Conservation (phyloP, 2,113 vertebrate genomes). For the Amblyopsis rosae region DNA sequence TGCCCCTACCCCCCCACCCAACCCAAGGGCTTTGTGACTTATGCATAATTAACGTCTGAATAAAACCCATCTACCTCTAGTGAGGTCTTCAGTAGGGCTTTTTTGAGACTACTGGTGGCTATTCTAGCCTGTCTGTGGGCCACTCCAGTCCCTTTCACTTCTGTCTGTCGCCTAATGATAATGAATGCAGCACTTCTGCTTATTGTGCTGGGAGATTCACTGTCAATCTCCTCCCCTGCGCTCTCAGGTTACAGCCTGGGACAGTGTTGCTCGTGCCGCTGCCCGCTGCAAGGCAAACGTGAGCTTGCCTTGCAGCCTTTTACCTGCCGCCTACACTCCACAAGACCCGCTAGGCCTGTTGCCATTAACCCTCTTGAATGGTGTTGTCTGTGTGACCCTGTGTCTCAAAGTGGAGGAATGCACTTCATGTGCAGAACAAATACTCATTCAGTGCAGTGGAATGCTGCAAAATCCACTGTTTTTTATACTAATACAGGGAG, state of each 20-base stretch:
- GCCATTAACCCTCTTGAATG: constrained; percentile 9
- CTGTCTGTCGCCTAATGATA: constrained; percentile 61
- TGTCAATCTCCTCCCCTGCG: constrained; percentile 56
- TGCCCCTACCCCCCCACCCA: too few relatives aligned
- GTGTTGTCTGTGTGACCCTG: constrained; percentile 19
- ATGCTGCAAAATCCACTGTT: neutral
- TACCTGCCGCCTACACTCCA: neutral
- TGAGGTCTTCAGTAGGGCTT: constrained; percentile 20
- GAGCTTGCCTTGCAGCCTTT: constrained; percentile 5
- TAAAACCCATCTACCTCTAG: too few relatives aligned
- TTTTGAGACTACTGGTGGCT: constrained; percentile 34
- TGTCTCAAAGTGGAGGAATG: constrained; percentile 40
- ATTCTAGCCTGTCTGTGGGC: constrained; percentile 5
- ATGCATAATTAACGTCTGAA: neutral
- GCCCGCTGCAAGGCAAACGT: constrained; percentile 5
- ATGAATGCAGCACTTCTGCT: constrained; percentile 64
- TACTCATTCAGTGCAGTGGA: neutral
- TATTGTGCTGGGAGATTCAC: constrained; percentile 44
- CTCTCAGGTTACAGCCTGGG: constrained; percentile 57
- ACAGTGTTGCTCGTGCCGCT: neutral
- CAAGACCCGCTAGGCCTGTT: constrained; percentile 4
- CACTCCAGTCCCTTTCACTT: constrained; percentile 36
- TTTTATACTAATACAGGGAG: constrained; percentile 6
- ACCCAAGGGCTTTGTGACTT: constrained; percentile 5
- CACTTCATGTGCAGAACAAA: constrained; percentile 42